Percentiles rank a stretch among this genome's conserved stretches.
Evolutionary conservation across 1,140 invertebrate species (phyloP).

Genomic region (Drosophila subobscura): DNA sequence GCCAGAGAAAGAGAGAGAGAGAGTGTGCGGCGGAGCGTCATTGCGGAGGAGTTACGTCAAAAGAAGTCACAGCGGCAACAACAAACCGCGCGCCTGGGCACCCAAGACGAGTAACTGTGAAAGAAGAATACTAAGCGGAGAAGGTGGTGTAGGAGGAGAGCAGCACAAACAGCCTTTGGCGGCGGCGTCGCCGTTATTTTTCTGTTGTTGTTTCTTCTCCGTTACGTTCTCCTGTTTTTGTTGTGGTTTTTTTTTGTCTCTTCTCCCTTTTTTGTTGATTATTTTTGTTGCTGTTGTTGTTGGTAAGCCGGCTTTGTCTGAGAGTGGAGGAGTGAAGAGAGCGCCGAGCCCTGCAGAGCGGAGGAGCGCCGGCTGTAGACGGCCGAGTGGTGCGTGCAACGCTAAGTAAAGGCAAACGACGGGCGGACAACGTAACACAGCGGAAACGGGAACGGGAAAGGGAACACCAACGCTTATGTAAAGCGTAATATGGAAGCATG

Average conservation of each 20-base stretch:
- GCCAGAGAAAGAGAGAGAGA: neutral
- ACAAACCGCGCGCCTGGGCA: slow-evolving; percentile 38
- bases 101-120: slow-evolving; percentile 36
- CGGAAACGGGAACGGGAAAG: neutral
- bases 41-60: slow-evolving; percentile 75
- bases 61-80: slow-evolving; percentile 51
- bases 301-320: slow-evolving; percentile 41
- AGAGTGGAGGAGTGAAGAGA: slow-evolving; percentile 14
- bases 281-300: neutral
- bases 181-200: slow-evolving; percentile 39
- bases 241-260: slow-evolving; percentile 16
- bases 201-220: slow-evolving; percentile 23
- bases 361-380: slow-evolving; percentile 6
- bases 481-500: slow-evolving; percentile 83
- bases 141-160: slow-evolving; percentile 1
- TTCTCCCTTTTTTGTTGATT: no score
- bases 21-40: slow-evolving; percentile 22
- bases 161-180: slow-evolving; percentile 37
- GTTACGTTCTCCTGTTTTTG: slow-evolving; percentile 14
- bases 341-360: slow-evolving; percentile 9
- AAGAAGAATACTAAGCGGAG: slow-evolving; percentile 14
- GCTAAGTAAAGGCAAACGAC: no score
- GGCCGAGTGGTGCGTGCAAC: neutral
- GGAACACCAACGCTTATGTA: slow-evolving; percentile 65
- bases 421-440: no score